Evolutionary conservation across 2,888 invertebrate species (phyloP), one percentile per base, ranked within the genome.

Genomic region (Trissoscelio sp.): DNA sequence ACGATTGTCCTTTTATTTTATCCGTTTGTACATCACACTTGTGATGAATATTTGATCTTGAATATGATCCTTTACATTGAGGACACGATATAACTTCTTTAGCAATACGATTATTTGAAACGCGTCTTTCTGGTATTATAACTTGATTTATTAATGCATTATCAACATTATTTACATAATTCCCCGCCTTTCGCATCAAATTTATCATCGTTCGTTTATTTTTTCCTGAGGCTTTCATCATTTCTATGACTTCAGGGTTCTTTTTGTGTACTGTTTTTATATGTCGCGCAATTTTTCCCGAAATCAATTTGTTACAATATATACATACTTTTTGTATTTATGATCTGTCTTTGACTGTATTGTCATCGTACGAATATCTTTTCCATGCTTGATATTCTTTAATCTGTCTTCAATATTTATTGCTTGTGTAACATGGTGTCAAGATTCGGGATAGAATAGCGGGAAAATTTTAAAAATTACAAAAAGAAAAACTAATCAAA

Each of bases 11-110:
- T 44, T 55, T 44, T 11, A 55, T 44, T 42, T 42, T 57, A 0
- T 34, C 6, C 6, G 6, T 46, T 44, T 31, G 11, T 3, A 57
- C 31, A 22, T 46, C 57, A 14, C 69, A 57, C n/a, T 57, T 57
- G 7, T 69, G 69, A 16, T 69, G 57, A 14, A 69, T 57, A 14
- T 57, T 57, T 12, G 12, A 34, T 22, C 69, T 11, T 28, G 46
- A 16, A 24, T 62, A 62, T 0, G 1, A 28, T 18, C 64, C 64
- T 51, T 37, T 66, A 14, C 64, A 66, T 11, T 37, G 20, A 7
- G 18, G 0, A 12, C 64, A 66, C 2, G 64, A 16, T 1, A 55
- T 2, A 18, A 34, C 16, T 9, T 55, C 55, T 34, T 18, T 55
- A 1, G 34, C 1, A 3, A 16, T 5, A 4, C 18, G 14, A 1